A percentile compares a stretch with the other conserved stretches of the same genome.
Conservation (phyloP, 1,140 invertebrate genomes). For the Potamilus streckersoni region DNA sequence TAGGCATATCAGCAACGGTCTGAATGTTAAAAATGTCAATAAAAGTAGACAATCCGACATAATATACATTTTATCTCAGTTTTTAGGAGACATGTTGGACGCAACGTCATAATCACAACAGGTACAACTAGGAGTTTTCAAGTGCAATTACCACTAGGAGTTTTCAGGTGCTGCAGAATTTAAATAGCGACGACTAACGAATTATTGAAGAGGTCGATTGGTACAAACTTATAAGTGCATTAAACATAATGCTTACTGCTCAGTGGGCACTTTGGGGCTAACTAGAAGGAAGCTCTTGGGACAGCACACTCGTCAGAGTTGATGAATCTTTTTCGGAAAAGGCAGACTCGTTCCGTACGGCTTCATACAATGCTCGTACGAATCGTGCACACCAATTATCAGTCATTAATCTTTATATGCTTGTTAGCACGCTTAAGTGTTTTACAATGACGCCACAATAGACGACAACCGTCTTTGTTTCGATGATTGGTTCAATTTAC, state of each 20-base stretch:
- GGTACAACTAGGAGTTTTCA: too few species aligned
- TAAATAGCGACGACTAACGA: too few species aligned
- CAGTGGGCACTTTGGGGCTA: slow-evolving; percentile 20
- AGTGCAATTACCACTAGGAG: too few species aligned
- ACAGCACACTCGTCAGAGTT: slow-evolving; percentile 12
- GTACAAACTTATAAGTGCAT: too few species aligned
- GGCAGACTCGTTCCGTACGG: slow-evolving; percentile 35
- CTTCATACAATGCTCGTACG: slow-evolving; percentile 26
- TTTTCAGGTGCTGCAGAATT: too few species aligned
- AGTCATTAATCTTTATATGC: slow-evolving; percentile 1
- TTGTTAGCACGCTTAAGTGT: slow-evolving; percentile 10
- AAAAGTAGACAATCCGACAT: too few species aligned
- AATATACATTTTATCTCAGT: too few species aligned
- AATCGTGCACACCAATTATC: slow-evolving; percentile 35
- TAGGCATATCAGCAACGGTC: too few species aligned
- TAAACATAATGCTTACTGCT: not conserved
- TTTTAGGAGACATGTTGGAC: too few species aligned
- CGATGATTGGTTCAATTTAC: slow-evolving; percentile 6
- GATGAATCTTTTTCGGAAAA: slow-evolving; percentile 24
- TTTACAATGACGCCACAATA: not conserved
- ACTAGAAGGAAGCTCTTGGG: slow-evolving; percentile 45
- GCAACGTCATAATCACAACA: too few species aligned
- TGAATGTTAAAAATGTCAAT: too few species aligned
- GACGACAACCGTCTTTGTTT: not conserved
- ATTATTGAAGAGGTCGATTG: too few species aligned